Evolutionary conservation across 2,888 invertebrate genomes (phyloP).

Genomic region (Zygaena filipendulae): DNA sequence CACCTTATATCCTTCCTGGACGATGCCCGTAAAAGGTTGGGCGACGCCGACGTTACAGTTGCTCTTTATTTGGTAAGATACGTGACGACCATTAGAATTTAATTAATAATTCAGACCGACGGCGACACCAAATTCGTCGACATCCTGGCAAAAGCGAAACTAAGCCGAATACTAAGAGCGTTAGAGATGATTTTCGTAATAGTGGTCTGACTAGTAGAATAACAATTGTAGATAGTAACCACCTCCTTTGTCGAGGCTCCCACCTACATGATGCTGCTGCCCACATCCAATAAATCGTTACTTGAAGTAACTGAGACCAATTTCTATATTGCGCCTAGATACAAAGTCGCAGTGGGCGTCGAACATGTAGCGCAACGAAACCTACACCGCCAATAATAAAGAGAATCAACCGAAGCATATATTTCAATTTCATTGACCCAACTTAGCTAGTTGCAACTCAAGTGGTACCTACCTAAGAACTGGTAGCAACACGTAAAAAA

Average conservation of each 20-base stretch:
- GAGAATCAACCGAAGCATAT: too few relatives aligned
- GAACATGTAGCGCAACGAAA: too few relatives aligned
- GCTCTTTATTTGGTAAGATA: slow-evolving; percentile 53
- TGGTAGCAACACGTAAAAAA: too few relatives aligned
- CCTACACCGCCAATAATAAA: too few relatives aligned
- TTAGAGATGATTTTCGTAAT: slow-evolving; percentile 41
- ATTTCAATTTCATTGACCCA: too few relatives aligned
- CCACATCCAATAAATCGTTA: slow-evolving; percentile 57
- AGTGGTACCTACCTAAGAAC: too few relatives aligned
- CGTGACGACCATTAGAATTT: slow-evolving; percentile 48
- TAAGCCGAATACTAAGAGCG: slow-evolving; percentile 32
- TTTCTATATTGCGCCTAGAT: too few relatives aligned
- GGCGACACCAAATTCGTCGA: slow-evolving; percentile 49
- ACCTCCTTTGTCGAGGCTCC: slow-evolving; percentile 56
- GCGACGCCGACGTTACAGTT: slow-evolving; percentile 33
- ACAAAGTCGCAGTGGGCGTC: too few relatives aligned
- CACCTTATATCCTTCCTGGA: slow-evolving; percentile 56
- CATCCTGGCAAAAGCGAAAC: slow-evolving; percentile 31
- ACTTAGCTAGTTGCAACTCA: too few relatives aligned
- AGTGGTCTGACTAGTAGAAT: too few relatives aligned
- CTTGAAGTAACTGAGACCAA: too few relatives aligned
- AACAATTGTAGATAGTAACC: too few relatives aligned
- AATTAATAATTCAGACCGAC: slow-evolving; percentile 61
- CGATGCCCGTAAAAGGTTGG: slow-evolving; percentile 38
- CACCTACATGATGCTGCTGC: slow-evolving; percentile 51